A percentile compares a stretch with the other conserved stretches of the same genome.
phyloP scores from a whole-genome alignment of 2,888 invertebrate genomes.

The Galeopsomyia nigrocyanea region DNA sequence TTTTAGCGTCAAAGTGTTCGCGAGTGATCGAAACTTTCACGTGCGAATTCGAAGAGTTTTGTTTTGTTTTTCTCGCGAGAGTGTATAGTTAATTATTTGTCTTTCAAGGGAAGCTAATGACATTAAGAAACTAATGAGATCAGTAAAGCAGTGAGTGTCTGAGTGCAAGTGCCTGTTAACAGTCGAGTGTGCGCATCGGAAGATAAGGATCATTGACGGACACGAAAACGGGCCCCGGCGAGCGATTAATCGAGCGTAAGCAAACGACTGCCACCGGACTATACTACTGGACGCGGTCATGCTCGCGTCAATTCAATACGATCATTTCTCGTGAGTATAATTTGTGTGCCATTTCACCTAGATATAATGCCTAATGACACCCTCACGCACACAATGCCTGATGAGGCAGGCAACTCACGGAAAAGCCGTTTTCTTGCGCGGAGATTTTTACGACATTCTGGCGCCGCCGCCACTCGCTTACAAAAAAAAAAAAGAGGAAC shows the following conservation, averaged over 20 bases:
- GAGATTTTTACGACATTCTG: slow-evolving; percentile 35
- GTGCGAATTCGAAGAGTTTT: no score
- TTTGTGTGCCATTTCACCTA: background rate
- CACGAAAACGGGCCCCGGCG: background rate
- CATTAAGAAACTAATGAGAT: no score
- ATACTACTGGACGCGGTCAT: slow-evolving; percentile 11
- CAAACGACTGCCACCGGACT: background rate
- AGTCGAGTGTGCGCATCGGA: slow-evolving; percentile 9
- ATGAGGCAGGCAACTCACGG: slow-evolving; percentile 2
- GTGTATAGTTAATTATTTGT: no score
- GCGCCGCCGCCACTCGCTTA: slow-evolving; percentile 14
- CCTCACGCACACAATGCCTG: background rate
- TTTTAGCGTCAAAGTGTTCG: background rate
- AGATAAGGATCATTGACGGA: slow-evolving; percentile 25
- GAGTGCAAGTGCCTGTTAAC: slow-evolving; percentile 12
- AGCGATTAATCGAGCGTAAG: slow-evolving; percentile 20
- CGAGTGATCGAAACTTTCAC: background rate
- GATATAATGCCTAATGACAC: background rate
- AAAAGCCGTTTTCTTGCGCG: slow-evolving; percentile 8
- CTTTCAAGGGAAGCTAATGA: no score
- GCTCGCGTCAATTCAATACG: background rate
- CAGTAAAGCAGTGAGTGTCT: background rate
- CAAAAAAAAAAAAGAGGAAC: no score
- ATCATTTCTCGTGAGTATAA: slow-evolving; percentile 31
- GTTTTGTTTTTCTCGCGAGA: no score